Conservation (phyloP, 2,888 invertebrate genomes). For the Heliconius ethilla region DNA sequence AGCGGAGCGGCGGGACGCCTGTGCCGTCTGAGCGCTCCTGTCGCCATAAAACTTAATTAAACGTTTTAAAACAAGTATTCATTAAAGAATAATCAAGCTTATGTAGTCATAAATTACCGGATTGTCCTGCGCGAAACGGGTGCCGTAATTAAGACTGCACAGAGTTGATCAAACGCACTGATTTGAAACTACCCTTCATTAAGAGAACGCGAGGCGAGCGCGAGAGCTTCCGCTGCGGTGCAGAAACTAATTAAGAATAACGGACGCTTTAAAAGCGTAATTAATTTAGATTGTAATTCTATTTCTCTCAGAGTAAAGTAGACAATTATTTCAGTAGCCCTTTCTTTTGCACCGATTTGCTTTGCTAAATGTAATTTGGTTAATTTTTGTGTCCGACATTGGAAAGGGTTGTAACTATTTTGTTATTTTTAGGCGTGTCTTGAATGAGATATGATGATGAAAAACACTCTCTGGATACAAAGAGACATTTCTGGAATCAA, state of each 20-base stretch:
- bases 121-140: conserved; percentile 81
- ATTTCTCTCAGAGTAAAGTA: conserved; percentile 81
- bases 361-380: conserved; percentile 77
- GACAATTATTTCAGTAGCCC: conserved; percentile 82
- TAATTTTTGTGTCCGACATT: conserved; percentile 76
- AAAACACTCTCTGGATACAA: conserved; percentile 10
- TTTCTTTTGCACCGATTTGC: conserved; percentile 79
- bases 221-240: conserved; percentile 80
- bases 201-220: conserved; percentile 73
- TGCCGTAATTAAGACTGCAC: conserved; percentile 82
- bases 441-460: conserved; percentile 43
- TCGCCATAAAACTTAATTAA: conserved; percentile 84
- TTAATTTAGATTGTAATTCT: conserved; percentile 83
- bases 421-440: conserved; percentile 51
- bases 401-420: conserved; percentile 59
- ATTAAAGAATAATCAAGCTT: conserved; percentile 84
- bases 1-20: conserved; percentile 76
- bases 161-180: conserved; percentile 83
- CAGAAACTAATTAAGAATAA: conserved; percentile 83
- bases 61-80: conserved; percentile 83
- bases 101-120: conserved; percentile 83
- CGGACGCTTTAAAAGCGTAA: conserved; percentile 83
- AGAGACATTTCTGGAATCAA: conserved; percentile 7
- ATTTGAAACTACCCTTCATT: conserved; percentile 82
- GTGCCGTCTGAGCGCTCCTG: conserved; percentile 68